phyloP scores from a whole-genome alignment of 2,797 vertebrate species.

The Lagorchestes hirsutus region DNA sequence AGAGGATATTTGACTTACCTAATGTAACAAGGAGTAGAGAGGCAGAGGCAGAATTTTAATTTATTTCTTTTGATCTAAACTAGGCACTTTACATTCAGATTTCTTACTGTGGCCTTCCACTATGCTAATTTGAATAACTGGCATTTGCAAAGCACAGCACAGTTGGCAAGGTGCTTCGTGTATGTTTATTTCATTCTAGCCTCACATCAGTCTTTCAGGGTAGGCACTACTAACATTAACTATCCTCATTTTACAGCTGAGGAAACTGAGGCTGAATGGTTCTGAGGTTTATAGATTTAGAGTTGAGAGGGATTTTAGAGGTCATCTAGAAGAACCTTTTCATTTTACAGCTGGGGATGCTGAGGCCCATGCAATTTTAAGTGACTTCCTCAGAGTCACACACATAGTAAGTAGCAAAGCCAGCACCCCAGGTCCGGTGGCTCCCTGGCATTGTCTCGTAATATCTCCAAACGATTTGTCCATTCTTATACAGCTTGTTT shows the following conservation, averaged over 20 bases:
- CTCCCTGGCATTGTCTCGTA: background rate
- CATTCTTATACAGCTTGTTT: background rate
- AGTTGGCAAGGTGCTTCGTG: background rate
- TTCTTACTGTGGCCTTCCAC: background rate
- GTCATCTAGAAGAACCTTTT: background rate
- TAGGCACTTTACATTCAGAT: background rate
- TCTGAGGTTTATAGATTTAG: background rate
- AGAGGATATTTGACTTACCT: background rate
- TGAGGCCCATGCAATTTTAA: background rate
- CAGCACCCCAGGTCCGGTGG: background rate
- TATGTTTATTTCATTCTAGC: background rate
- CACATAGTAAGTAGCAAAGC: background rate
- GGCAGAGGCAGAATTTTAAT: background rate
- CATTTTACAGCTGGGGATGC: background rate
- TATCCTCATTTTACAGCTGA: background rate
- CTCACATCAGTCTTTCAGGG: background rate
- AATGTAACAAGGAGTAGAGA: background rate
- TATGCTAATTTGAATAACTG: background rate
- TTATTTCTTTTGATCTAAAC: background rate
- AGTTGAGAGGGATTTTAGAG: background rate
- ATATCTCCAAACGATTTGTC: background rate
- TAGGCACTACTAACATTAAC: background rate
- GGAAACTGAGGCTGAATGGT: background rate
- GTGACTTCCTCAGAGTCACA: background rate
- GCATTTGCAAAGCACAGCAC: background rate